Evolutionary conservation across 2,888 invertebrate genomes (phyloP), one percentile per base, ranked within the genome.

Genomic region (Biston stratarius): DNA sequence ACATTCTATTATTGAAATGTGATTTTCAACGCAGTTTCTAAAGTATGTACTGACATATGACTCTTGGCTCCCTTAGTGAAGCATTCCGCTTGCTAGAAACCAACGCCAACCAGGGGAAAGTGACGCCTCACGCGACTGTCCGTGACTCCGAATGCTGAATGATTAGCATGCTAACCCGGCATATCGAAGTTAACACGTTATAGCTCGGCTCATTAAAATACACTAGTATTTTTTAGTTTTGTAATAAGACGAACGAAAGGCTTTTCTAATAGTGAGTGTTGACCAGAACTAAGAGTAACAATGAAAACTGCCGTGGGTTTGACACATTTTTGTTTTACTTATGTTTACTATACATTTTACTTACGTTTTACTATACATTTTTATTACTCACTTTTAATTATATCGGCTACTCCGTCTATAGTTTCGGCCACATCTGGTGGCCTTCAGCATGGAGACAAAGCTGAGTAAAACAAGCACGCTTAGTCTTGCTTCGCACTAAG

Each of bases 61-160:
- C 48, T 49, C 62, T 11, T 56, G 40, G 48, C n/a, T 47, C 55
- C 49, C 73, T 45, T 67, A 74, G 77, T 74, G 12, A 75, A 77
- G 81, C 85, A 91, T 91, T 89, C 88, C 85, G 75, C 68, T 74
- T 82, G 85, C 89, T 88, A 90, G 89, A 89, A 89, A 89, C 15
- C 34, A 48, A 9, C 11, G 40, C 56, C 73, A 69, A 73, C 78
- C 81, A 77, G 85, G 90, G 84, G 92, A 92, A 92, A 93, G 92
- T 90, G 89, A 89, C 81, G 74, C 61, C 62, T 77, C 91, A 90
- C 90, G 90, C 91, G 89, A 89, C 85, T 80, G 85, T 80, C 84
- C 88, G 85, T 85, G 83, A 76, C 77, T 76, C 75, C 74, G 72
- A 84, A 83, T 84, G 83, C 83, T 77, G 75, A 80, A 75, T 80